phyloP scores from a whole-genome alignment of 2,797 vertebrate genomes.

The Acropternis orthonyx region DNA sequence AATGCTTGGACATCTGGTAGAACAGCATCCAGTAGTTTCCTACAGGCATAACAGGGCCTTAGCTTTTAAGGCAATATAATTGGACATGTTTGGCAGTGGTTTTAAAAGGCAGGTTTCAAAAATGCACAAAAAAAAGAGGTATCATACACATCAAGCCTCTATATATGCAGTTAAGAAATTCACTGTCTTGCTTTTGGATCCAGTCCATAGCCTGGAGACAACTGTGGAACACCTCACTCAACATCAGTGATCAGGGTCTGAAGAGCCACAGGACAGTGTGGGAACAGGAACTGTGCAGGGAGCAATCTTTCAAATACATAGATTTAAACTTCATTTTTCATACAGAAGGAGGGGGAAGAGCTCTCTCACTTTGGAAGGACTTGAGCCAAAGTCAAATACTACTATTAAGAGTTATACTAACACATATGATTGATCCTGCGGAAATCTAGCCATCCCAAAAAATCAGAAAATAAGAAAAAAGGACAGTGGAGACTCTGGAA shows the following conservation, averaged over 20 bases:
- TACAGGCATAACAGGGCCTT: not conserved
- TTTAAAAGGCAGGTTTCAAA: constrained; percentile 2
- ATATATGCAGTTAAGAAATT: not conserved
- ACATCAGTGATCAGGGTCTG: not conserved
- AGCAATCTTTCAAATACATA: not conserved
- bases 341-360: not conserved
- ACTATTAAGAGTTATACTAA: not conserved
- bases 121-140: not conserved
- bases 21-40: not conserved
- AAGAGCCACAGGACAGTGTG: not conserved
- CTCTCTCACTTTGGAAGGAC: not conserved
- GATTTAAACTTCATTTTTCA: not conserved
- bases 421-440: not conserved
- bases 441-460: not conserved
- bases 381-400: not conserved
- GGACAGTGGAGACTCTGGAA: not conserved
- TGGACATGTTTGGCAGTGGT: not conserved
- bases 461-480: not conserved
- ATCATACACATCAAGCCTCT: not conserved
- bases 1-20: not conserved
- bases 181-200: not conserved
- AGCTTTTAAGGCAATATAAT: not conserved
- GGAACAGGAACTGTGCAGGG: not conserved
- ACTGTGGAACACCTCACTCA: not conserved
- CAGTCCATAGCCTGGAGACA: not conserved